These are phyloP conservation scores for Suricata suricatta DNA, from an alignment of 2,113 vertebrate genomes.

Conservation along the genomic window DNA sequence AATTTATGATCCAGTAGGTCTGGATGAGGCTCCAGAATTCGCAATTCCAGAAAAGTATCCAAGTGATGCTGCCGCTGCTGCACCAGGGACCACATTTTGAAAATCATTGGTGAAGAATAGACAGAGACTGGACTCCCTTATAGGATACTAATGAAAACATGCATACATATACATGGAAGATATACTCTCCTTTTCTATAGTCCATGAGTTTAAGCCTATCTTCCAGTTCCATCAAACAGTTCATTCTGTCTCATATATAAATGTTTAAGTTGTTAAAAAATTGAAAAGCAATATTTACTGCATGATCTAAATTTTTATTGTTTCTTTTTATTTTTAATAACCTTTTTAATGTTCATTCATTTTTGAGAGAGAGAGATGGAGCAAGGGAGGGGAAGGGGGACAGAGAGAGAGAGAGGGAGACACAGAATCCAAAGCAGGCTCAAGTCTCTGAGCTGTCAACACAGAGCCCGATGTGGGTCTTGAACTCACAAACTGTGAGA, in stretches of 20 bases:
- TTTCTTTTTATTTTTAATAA: too few relatives aligned
- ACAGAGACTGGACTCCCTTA: not conserved
- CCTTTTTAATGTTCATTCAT: too few relatives aligned
- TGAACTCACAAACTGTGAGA: too few relatives aligned
- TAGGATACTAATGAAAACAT: not conserved
- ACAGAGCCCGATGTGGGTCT: too few relatives aligned
- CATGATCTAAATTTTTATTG: not conserved
- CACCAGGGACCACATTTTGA: not conserved
- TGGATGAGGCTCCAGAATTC: not conserved
- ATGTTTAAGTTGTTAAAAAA: not conserved
- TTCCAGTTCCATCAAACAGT: not conserved
- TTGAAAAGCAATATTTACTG: not conserved
- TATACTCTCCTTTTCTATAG: not conserved
- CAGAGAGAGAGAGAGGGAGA: too few relatives aligned
- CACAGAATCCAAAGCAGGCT: too few relatives aligned
- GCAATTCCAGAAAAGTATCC: not conserved
- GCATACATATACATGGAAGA: too few relatives aligned
- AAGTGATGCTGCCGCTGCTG: not conserved
- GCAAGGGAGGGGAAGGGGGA: too few relatives aligned
- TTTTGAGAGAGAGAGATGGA: too few relatives aligned
- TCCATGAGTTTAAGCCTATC: not conserved
- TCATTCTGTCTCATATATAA: not conserved
- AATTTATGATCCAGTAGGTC: not conserved
- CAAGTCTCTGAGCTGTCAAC: too few relatives aligned
- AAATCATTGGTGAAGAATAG: not conserved